phyloP scores from a whole-genome alignment of 2,888 invertebrate species.

The Entomobrya multifasciata region DNA sequence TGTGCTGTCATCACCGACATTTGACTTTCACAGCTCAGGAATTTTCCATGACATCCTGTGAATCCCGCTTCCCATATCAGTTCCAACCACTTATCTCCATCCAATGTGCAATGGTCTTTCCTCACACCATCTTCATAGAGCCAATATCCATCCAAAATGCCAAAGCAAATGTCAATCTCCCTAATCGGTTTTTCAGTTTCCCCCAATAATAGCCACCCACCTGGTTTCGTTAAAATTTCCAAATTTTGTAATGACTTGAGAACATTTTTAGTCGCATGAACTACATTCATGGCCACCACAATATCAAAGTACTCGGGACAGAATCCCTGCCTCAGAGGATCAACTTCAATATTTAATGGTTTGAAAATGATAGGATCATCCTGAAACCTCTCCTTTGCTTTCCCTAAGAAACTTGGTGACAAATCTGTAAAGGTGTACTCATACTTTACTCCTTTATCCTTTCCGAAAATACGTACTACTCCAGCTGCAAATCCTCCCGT shows the following conservation, averaged over 20 bases:
- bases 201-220: slow-evolving; percentile 5
- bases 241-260: neutral
- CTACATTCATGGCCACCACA: slow-evolving; percentile 18
- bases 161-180: slow-evolving; percentile 25
- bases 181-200: slow-evolving; percentile 9
- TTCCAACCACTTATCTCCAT: neutral
- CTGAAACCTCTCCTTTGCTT: neutral
- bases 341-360: neutral
- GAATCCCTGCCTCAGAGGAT: slow-evolving; percentile 37
- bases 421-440: slow-evolving; percentile 36
- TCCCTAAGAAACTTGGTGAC: neutral
- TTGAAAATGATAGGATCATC: neutral
- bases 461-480: too few relatives aligned
- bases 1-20: neutral
- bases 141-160: slow-evolving; percentile 50
- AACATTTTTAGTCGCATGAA: slow-evolving; percentile 41
- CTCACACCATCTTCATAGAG: neutral
- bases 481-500: neutral
- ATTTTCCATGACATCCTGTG: neutral
- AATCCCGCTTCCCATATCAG: neutral
- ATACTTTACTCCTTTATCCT: neutral
- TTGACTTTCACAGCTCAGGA: neutral
- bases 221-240: neutral
- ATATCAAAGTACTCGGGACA: slow-evolving; percentile 29
- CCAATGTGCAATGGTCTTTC: neutral